A percentile compares a stretch with the other conserved stretches of the same genome.
Conservation (phyloP, 2,113 vertebrate species). For the Hippocampus barbouri region DNA sequence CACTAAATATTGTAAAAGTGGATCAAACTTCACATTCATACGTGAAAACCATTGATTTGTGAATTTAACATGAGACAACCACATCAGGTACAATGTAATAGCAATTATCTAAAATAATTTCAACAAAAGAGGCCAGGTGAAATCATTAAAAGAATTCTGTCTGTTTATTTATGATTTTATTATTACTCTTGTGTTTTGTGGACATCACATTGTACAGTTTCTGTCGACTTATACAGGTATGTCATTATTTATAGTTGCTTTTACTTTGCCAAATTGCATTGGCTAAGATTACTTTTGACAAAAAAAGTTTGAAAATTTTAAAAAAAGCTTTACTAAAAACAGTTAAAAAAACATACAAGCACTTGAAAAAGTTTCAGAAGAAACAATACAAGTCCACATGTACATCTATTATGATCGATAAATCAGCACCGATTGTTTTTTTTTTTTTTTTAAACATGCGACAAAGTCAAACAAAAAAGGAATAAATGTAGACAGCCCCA, state of each 20-base stretch:
- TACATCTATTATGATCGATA: neutral
- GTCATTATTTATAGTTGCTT: no score
- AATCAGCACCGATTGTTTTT: neutral
- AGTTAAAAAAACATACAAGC: neutral
- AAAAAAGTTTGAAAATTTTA: neutral
- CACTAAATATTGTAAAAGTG: neutral
- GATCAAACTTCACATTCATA: neutral
- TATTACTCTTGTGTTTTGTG: no score
- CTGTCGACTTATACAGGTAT: no score
- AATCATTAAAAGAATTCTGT: neutral
- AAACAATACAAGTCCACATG: neutral
- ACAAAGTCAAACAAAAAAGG: no score
- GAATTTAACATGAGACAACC: neutral
- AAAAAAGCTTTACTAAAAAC: neutral
- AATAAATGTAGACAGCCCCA: no score
- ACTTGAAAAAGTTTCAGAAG: neutral
- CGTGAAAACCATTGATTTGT: neutral
- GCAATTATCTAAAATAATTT: neutral
- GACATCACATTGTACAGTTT: no score
- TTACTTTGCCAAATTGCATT: no score
- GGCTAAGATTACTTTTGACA: neutral
- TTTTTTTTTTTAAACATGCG: no score
- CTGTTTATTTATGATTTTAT: constrained; percentile 5
- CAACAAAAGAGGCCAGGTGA: neutral
- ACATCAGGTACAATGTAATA: neutral